phyloP scores from a whole-genome alignment of 2,113 vertebrate genomes.

The Gobiocypris rarus region DNA sequence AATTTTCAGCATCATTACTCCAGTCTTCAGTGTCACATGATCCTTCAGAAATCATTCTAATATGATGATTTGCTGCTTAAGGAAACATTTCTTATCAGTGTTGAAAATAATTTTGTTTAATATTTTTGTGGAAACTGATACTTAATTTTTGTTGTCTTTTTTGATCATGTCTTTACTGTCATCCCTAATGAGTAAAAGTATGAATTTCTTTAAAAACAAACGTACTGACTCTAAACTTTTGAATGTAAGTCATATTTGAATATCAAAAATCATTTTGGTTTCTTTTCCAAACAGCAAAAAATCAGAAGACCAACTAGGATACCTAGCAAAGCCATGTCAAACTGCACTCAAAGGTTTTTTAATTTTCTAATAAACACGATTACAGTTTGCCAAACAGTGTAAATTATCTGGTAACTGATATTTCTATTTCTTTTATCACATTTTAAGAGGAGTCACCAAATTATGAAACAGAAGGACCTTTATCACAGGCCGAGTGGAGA shows the following conservation, averaged over 20 bases:
- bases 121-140: no score
- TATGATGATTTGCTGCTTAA: neutral
- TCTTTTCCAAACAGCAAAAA: constrained; percentile 55
- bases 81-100: neutral
- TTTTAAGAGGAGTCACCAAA: constrained; percentile 56
- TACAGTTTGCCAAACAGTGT: neutral
- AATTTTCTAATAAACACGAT: neutral
- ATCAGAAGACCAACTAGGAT: constrained; percentile 41
- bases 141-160: no score
- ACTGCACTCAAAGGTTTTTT: constrained; percentile 1
- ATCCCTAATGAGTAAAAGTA: no score
- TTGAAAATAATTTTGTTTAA: no score
- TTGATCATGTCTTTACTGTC: no score
- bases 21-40: neutral
- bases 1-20: neutral
- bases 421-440: constrained; percentile 44
- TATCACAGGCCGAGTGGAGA: constrained; percentile 71
- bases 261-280: neutral
- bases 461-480: constrained; percentile 50
- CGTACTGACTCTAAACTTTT: neutral
- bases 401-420: neutral
- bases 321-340: constrained; percentile 49
- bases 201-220: no score
- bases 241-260: neutral
- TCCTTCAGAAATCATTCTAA: neutral